Conservation (phyloP, 2,888 invertebrate species). For the Sesia apiformis region DNA sequence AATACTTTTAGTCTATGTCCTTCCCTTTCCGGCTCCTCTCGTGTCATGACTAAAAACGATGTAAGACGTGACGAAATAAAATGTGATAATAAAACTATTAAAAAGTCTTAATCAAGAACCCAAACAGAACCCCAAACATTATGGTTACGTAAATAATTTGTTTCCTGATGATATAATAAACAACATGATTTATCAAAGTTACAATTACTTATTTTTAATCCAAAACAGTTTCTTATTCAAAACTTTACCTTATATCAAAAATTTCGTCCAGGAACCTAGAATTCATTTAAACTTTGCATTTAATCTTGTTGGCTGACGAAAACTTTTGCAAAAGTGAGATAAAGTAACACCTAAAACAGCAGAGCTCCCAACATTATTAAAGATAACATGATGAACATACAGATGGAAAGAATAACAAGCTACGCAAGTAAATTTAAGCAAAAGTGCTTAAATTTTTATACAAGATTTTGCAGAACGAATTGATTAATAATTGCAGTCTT, state of each 20-base stretch:
- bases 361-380: conserved; percentile 41
- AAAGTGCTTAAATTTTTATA: neutral
- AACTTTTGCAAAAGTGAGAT: conserved; percentile 58
- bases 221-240: neutral
- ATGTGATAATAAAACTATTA: too few species aligned
- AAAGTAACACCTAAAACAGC: conserved; percentile 61
- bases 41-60: too few species aligned
- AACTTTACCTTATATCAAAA: conserved; percentile 39
- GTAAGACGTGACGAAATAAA: too few species aligned
- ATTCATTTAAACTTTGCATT: conserved; percentile 70
- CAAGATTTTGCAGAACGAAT: too few species aligned
- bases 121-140: too few species aligned
- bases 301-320: conserved; percentile 61
- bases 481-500: too few species aligned
- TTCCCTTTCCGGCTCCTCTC: too few species aligned
- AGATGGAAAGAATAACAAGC: conserved; percentile 7
- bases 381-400: conserved; percentile 35
- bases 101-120: too few species aligned
- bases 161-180: neutral
- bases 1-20: too few species aligned
- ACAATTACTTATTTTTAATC: neutral
- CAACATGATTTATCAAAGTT: neutral
- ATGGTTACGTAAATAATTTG: too few species aligned
- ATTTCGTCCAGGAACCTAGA: conserved; percentile 45
- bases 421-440: neutral